Evolutionary conservation across 2,888 invertebrate genomes (phyloP).

Genomic region (Noctua pronuba): DNA sequence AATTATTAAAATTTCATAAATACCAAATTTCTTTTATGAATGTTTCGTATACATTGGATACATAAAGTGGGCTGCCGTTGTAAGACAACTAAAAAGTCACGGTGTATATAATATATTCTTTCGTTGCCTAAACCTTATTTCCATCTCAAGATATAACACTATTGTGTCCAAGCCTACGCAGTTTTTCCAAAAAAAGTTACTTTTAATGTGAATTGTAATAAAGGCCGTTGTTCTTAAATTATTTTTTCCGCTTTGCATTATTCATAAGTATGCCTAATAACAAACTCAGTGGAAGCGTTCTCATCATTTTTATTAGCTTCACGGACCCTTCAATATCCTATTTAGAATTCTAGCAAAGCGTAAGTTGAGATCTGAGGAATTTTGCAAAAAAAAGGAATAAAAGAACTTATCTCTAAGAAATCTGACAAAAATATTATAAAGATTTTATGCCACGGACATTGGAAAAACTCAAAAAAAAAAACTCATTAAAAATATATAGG

Average conservation of each 20-base stretch:
- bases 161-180: slow-evolving; percentile 15
- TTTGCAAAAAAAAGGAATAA: neutral
- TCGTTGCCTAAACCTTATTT: neutral
- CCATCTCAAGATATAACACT: slow-evolving; percentile 8
- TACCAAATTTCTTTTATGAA: no score
- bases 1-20: no score
- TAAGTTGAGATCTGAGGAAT: slow-evolving; percentile 19
- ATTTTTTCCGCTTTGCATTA: slow-evolving; percentile 65
- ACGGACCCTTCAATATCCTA: slow-evolving; percentile 64
- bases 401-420: neutral
- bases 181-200: slow-evolving; percentile 39
- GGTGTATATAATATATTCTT: no score
- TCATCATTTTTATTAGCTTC: slow-evolving; percentile 69
- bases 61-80: no score
- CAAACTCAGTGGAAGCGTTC: slow-evolving; percentile 63
- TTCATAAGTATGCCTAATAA: slow-evolving; percentile 68
- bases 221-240: slow-evolving; percentile 58
- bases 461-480: neutral
- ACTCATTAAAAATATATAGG: no score
- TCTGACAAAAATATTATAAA: neutral
- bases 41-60: no score
- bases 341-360: slow-evolving; percentile 58
- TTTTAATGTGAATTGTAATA: slow-evolving; percentile 52
- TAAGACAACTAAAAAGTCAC: no score
- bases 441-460: neutral